Percentiles rank a stretch among this genome's conserved stretches.
phyloP scores from a whole-genome alignment of 2,113 vertebrate species.

The Phyllopteryx taeniolatus region DNA sequence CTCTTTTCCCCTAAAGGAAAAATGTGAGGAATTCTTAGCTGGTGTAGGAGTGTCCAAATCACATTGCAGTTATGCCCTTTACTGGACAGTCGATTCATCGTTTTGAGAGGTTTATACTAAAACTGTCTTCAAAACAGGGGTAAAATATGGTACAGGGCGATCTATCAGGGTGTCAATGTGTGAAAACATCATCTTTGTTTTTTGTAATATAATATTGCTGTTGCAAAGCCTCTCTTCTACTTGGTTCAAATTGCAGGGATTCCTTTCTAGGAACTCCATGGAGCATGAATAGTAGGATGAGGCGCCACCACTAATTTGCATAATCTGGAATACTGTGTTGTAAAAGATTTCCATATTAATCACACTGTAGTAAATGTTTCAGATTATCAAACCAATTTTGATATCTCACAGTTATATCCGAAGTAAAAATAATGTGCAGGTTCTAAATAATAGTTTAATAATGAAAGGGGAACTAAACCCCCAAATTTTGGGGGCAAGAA shows the following conservation, averaged over 20 bases:
- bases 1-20: conserved; percentile 23
- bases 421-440: neutral
- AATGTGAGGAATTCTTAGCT: conserved; percentile 46
- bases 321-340: conserved; percentile 29
- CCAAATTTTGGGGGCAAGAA: too few species aligned
- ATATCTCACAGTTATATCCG: neutral
- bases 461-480: too few species aligned
- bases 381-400: neutral
- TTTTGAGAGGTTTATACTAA: conserved; percentile 64
- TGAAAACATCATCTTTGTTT: conserved; percentile 67
- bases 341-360: neutral
- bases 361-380: neutral
- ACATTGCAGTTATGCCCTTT: conserved; percentile 62
- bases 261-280: conserved; percentile 38
- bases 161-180: conserved; percentile 65
- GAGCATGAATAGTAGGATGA: conserved; percentile 41
- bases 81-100: conserved; percentile 59
- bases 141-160: conserved; percentile 69
- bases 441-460: neutral
- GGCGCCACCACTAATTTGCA: conserved; percentile 22
- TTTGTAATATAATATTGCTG: conserved; percentile 58
- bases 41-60: conserved; percentile 49
- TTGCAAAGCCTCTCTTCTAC: conserved; percentile 47
- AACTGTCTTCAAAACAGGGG: conserved; percentile 72
- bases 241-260: conserved; percentile 44